Evolutionary conservation across 1,140 invertebrate genomes (phyloP).

Genomic region (Heliconius melpomene): DNA sequence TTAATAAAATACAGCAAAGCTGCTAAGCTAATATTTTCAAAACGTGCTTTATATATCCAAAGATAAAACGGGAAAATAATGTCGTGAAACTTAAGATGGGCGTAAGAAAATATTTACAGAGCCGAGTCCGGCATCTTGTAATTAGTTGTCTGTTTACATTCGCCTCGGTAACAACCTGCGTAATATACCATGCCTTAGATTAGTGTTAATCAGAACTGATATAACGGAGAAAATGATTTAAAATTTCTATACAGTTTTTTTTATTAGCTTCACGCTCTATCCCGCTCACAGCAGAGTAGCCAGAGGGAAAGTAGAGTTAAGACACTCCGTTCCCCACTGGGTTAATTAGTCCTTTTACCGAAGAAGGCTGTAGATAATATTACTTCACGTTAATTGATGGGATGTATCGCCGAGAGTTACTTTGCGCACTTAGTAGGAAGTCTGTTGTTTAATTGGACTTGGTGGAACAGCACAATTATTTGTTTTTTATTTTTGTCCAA

Average conservation of each 20-base stretch:
- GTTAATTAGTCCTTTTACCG: too few relatives aligned
- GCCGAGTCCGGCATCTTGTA: conserved; percentile 46
- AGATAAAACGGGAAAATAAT: conserved; percentile 42
- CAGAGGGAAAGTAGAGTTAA: too few relatives aligned
- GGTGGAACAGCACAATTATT: too few relatives aligned
- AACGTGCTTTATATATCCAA: conserved; percentile 34
- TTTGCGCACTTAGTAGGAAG: too few relatives aligned
- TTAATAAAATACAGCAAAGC: not conserved
- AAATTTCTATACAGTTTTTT: not conserved
- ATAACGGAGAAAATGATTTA: not conserved
- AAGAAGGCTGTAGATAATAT: not conserved
- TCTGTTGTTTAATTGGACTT: too few relatives aligned
- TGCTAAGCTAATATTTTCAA: conserved; percentile 13
- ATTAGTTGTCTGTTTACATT: conserved; percentile 55
- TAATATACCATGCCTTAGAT: conserved; percentile 22
- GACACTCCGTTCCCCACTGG: too few relatives aligned
- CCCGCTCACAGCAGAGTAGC: too few relatives aligned
- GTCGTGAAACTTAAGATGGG: conserved; percentile 42
- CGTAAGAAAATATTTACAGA: conserved; percentile 46
- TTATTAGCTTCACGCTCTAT: too few relatives aligned
- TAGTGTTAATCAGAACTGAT: not conserved
- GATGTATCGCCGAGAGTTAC: too few relatives aligned
- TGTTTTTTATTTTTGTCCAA: too few relatives aligned
- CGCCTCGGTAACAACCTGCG: conserved; percentile 37
- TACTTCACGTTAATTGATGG: not conserved